Percentiles rank a stretch among this genome's conserved stretches.
phyloP scores from a whole-genome alignment of 23 tunicate genomes.

The Halocynthia roretzi region DNA sequence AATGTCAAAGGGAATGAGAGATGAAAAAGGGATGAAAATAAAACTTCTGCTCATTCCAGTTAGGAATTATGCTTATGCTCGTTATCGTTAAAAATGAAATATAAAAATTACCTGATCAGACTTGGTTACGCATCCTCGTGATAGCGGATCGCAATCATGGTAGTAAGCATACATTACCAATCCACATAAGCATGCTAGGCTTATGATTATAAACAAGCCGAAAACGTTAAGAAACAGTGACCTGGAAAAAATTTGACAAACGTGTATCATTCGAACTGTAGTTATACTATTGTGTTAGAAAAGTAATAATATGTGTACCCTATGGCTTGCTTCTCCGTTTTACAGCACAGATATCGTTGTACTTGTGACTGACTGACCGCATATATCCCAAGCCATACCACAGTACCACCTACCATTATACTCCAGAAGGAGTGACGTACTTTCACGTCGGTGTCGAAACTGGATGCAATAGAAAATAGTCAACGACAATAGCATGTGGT shows the following conservation, averaged over 20 bases:
- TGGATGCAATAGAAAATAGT: constrained; percentile 2
- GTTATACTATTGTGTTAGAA: neutral
- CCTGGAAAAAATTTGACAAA: constrained; percentile 1
- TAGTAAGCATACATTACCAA: constrained; percentile 52
- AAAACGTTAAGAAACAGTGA: constrained; percentile 57
- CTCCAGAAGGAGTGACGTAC: constrained; percentile 67
- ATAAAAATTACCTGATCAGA: neutral
- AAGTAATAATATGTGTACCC: neutral
- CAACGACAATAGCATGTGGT: neutral
- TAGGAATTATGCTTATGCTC: no score
- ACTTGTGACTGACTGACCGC: constrained; percentile 84
- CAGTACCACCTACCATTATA: constrained; percentile 70
- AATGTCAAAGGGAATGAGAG: neutral
- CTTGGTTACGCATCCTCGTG: neutral
- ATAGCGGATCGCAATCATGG: constrained; percentile 60
- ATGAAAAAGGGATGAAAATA: neutral
- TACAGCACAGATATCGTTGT: constrained; percentile 78
- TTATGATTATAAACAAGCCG: constrained; percentile 49
- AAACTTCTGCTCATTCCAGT: neutral
- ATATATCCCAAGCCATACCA: constrained; percentile 84
- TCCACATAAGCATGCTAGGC: constrained; percentile 42
- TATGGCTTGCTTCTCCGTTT: constrained; percentile 33
- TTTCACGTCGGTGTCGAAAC: constrained; percentile 72
- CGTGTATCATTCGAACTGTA: neutral
- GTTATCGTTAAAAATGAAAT: no score